A percentile compares a stretch with the other conserved stretches of the same genome.
These are phyloP conservation scores for Scelioninae gen. 2 DNA, from an alignment of 2,888 invertebrate genomes.

Conservation along the genomic window DNA sequence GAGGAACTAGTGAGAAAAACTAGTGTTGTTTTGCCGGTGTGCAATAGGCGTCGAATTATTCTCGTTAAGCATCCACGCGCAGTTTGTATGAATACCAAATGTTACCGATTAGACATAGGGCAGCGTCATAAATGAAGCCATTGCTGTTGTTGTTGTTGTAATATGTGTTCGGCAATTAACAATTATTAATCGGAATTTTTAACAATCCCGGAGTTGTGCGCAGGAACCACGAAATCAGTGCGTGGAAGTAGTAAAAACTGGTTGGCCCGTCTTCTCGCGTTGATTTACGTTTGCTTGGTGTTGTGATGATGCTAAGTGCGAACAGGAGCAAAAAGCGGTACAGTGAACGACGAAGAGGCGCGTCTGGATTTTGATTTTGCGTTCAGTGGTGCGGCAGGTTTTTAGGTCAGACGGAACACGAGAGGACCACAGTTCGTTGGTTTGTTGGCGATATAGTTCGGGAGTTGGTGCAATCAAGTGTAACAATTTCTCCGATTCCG, in stretches of 20 bases:
- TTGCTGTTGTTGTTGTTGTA: too few species aligned
- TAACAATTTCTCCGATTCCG: conserved; percentile 63
- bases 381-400: conserved; percentile 16
- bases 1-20: conserved; percentile 32
- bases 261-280: too few species aligned
- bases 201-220: too few species aligned
- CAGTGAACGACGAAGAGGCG: too few species aligned
- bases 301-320: conserved; percentile 29
- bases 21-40: conserved; percentile 32
- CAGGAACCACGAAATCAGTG: too few species aligned
- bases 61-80: too few species aligned
- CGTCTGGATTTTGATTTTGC: too few species aligned
- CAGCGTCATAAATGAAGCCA: not conserved
- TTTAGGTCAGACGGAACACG: conserved; percentile 31
- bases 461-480: conserved; percentile 43
- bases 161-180: too few species aligned
- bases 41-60: conserved; percentile 11
- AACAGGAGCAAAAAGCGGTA: not conserved
- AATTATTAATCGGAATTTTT: too few species aligned
- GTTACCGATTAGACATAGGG: not conserved
- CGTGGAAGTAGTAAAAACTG: too few species aligned
- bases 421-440: not conserved
- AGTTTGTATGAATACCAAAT: not conserved
- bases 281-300: conserved; percentile 1
- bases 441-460: conserved; percentile 11